Percentiles rank a stretch among this genome's conserved stretches.
Conservation (phyloP, 2,888 invertebrate species). For the Cantharis lateralis region DNA sequence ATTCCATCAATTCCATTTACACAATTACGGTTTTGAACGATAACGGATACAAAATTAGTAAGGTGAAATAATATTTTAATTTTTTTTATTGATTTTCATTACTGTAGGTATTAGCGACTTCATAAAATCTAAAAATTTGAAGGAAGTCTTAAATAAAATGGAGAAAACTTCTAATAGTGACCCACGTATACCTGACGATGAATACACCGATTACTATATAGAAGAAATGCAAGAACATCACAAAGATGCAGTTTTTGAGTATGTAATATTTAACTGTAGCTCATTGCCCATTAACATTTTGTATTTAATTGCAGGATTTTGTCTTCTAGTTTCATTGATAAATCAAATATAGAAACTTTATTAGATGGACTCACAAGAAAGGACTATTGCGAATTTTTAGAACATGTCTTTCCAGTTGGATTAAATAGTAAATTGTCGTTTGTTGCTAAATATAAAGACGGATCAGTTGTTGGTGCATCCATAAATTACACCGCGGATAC, state of each 20-base stretch:
- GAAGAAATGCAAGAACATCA: slow-evolving; percentile 65
- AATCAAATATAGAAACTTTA: slow-evolving; percentile 84
- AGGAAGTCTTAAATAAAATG: slow-evolving; percentile 70
- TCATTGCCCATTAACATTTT: background rate
- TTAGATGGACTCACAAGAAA: slow-evolving; percentile 69
- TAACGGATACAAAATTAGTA: slow-evolving; percentile 76
- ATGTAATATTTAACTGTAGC: slow-evolving; percentile 11
- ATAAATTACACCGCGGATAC: slow-evolving; percentile 81
- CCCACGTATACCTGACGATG: slow-evolving; percentile 34
- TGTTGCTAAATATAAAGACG: slow-evolving; percentile 61
- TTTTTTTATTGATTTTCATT: no score
- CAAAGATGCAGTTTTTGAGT: slow-evolving; percentile 72
- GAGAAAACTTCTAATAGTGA: slow-evolving; percentile 40
- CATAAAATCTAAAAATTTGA: slow-evolving; percentile 70
- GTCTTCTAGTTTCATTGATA: slow-evolving; percentile 81
- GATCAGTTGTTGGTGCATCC: slow-evolving; percentile 67
- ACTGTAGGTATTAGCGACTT: slow-evolving; percentile 72
- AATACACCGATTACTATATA: slow-evolving; percentile 53
- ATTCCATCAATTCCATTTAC: slow-evolving; percentile 83
- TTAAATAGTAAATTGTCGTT: slow-evolving; percentile 75
- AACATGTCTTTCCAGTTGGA: slow-evolving; percentile 72
- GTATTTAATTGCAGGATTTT: slow-evolving; percentile 70
- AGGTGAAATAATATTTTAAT: slow-evolving; percentile 38
- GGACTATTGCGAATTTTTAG: slow-evolving; percentile 70
- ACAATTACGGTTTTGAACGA: slow-evolving; percentile 78